Evolutionary conservation across 2,888 invertebrate species (phyloP), one percentile per base, ranked within the genome.

Genomic region (Drosophila histrio): DNA sequence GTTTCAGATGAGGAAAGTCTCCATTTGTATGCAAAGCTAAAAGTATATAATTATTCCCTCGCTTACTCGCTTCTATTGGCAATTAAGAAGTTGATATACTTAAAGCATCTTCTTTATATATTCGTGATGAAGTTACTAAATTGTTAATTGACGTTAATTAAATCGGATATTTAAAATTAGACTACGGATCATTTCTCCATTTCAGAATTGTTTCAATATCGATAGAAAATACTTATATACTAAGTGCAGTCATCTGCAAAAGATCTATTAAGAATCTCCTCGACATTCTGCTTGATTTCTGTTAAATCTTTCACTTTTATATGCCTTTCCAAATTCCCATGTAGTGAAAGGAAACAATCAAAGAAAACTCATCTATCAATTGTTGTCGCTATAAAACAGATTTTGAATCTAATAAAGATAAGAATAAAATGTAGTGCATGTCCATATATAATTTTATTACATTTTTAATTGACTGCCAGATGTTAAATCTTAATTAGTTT

Each of bases 391-490:
- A 8, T 9, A 8, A n/a, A 13, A 21, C 13, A n/a, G 26, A 50
- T 26, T 39, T 19, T 28, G 24, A 26, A 8, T 36, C 1, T 17
- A 36, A 11, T 28, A 13, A 28, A 39, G 38, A 9, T 52, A 24
- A 15, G 11, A 17, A 11, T 36, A 13, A 52, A 19, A 19, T 38
- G 19, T 39, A 38, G 36, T 15, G 19, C 15, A 22, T 7, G 2
- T 34, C 8, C n/a, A n/a, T 7, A 34, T 11, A 43, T 13, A 39
- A 52, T 24, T 69, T 56, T 59, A 78, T 60, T 49, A 62, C 59
- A 66, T 57, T 41, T 63, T 61, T 63, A 63, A 74, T 61, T 56
- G 62, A 19, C 30, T 24, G 30, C 11, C 36, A 26, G 13, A n/a
- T 64, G 24, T 19, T 44, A 17, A 34, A 39, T 39, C 50, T 52